A percentile compares a stretch with the other conserved stretches of the same genome.
Conservation (phyloP, 2,888 invertebrate genomes). For the Onthophagus sagittarius region DNA sequence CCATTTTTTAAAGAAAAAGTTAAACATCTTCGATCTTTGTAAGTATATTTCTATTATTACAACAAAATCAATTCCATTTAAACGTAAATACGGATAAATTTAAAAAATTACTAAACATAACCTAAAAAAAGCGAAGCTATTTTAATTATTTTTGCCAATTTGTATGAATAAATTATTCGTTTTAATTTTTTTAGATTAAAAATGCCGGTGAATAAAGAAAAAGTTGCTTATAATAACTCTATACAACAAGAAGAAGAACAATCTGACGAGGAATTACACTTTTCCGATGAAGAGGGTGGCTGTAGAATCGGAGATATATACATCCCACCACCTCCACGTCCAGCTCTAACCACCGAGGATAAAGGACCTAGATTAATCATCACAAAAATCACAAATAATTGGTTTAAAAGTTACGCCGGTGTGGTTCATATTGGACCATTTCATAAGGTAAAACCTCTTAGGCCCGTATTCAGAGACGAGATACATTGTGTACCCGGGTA, state of each 20-base stretch:
- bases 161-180: too few relatives aligned
- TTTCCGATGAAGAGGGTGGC: conserved; percentile 64
- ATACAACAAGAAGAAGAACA: conserved; percentile 14
- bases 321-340: conserved; percentile 73
- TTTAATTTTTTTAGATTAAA: neutral
- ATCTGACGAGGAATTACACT: conserved; percentile 29
- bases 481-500: too few relatives aligned
- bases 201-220: neutral
- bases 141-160: too few relatives aligned
- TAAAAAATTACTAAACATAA: too few relatives aligned
- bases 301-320: conserved; percentile 75
- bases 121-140: too few relatives aligned
- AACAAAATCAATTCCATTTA: too few relatives aligned
- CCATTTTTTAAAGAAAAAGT: neutral
- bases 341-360: conserved; percentile 66
- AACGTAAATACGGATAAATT: too few relatives aligned
- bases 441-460: conserved; percentile 91
- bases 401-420: conserved; percentile 96
- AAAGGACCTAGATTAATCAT: conserved; percentile 86
- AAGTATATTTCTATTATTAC: too few relatives aligned
- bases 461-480: too few relatives aligned
- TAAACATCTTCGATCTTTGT: too few relatives aligned
- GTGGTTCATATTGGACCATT: conserved; percentile 85
- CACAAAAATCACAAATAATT: conserved; percentile 81
- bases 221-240: neutral